Conservation (phyloP, 2,113 vertebrate species). For the Craseonycteris thonglongyai region DNA sequence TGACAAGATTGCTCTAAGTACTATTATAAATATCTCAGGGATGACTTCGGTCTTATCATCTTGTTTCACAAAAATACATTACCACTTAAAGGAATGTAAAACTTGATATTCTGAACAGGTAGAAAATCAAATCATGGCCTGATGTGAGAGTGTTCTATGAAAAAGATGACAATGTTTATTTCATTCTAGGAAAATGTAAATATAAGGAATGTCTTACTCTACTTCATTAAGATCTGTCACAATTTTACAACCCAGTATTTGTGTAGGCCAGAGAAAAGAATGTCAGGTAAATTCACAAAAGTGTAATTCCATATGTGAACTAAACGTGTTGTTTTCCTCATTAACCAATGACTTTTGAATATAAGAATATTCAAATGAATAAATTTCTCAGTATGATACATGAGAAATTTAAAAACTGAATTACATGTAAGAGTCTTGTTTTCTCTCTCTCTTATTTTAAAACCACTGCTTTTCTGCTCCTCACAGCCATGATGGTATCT, state of each 20-base stretch:
- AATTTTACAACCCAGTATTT: constrained; percentile 29
- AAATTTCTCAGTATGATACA: no score
- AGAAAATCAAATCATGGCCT: constrained; percentile 57
- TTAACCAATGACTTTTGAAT: background rate
- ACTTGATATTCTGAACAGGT: constrained; percentile 50
- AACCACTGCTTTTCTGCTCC: background rate
- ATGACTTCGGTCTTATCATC: constrained; percentile 61
- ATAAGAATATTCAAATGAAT: background rate
- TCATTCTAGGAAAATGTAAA: constrained; percentile 42
- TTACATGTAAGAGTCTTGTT: background rate
- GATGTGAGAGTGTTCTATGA: constrained; percentile 32
- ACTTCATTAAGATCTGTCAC: constrained; percentile 18
- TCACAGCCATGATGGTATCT: background rate
- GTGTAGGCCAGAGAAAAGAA: background rate
- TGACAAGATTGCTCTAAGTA: constrained; percentile 52
- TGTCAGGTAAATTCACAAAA: background rate
- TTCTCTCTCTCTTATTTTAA: background rate
- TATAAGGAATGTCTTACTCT: constrained; percentile 23
- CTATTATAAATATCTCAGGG: constrained; percentile 67
- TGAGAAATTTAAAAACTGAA: background rate
- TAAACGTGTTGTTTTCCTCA: background rate
- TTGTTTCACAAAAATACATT: constrained; percentile 54
- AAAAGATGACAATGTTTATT: constrained; percentile 48
- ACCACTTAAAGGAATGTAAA: constrained; percentile 52
- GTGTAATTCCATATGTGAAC: constrained; percentile 30